Conservation (phyloP, 1,140 invertebrate genomes). For the Brachionus sp. region DNA sequence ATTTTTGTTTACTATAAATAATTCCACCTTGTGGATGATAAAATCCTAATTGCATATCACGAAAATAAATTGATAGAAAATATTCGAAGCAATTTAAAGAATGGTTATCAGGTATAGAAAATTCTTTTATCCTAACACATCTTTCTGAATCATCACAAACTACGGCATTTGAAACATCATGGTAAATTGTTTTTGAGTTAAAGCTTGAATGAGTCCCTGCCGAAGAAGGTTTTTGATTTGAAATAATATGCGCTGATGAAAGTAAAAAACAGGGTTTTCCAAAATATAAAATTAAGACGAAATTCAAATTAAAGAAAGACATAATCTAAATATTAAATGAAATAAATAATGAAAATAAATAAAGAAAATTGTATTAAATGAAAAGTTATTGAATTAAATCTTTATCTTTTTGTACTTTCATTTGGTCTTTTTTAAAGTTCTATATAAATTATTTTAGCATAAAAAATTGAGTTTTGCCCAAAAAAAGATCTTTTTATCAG, state of each 20-base stretch:
- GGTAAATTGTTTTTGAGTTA: not conserved
- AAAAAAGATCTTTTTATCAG: too few species aligned
- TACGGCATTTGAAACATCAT: not conserved
- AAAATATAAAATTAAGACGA: not conserved
- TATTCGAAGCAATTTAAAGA: not conserved
- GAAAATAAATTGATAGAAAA: not conserved
- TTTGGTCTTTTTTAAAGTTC: too few species aligned
- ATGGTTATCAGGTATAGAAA: too few species aligned
- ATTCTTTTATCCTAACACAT: too few species aligned
- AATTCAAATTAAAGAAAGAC: not conserved
- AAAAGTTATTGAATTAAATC: not conserved
- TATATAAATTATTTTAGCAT: not conserved
- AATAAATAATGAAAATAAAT: not conserved
- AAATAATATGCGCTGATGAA: not conserved
- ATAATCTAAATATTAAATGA: not conserved
- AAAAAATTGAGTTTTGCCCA: not conserved
- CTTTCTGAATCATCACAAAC: too few species aligned
- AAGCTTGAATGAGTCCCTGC: not conserved
- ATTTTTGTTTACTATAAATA: not conserved
- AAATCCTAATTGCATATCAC: not conserved
- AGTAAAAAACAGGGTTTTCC: not conserved
- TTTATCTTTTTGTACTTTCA: not conserved
- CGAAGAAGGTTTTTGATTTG: not conserved
- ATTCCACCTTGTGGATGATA: not conserved
- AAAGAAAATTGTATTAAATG: not conserved